Conservation (phyloP, 2,113 vertebrate genomes). For the Entelurus aequoreus region DNA sequence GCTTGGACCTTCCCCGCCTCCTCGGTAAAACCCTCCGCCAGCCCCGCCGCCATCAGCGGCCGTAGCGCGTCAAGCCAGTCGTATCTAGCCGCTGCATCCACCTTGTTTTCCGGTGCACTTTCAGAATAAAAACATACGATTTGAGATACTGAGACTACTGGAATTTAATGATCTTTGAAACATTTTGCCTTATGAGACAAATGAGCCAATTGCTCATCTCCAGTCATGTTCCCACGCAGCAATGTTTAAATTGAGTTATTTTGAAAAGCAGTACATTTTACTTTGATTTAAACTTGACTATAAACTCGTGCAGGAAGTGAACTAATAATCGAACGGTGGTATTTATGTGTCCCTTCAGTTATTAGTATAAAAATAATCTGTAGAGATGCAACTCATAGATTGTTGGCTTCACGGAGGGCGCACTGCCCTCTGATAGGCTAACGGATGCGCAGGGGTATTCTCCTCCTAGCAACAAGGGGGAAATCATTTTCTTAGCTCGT, state of each 20-base stretch:
- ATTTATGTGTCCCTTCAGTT: neutral
- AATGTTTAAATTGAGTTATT: neutral
- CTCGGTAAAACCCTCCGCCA: conserved; percentile 55
- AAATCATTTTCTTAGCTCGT: too few species aligned
- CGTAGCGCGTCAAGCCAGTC: conserved; percentile 38
- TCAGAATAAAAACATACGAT: conserved; percentile 43
- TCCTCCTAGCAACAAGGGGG: too few species aligned
- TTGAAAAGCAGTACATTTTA: neutral
- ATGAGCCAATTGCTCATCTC: too few species aligned
- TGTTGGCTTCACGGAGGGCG: neutral
- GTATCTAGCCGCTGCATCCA: conserved; percentile 21
- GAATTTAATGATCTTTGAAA: neutral
- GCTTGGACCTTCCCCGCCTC: conserved; percentile 44
- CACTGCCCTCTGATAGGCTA: neutral
- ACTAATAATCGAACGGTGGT: neutral
- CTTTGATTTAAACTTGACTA: too few species aligned
- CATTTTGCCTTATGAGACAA: neutral
- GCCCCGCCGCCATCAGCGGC: conserved; percentile 60
- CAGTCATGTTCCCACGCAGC: too few species aligned
- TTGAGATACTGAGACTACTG: neutral
- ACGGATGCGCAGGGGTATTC: too few species aligned
- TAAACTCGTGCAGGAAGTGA: neutral
- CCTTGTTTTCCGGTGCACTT: neutral
- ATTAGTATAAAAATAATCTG: too few species aligned
- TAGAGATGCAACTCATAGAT: neutral